Evolutionary conservation across 2,888 invertebrate genomes (phyloP), one percentile per base, ranked within the genome.

Genomic region (Oxyteleia sp.): DNA sequence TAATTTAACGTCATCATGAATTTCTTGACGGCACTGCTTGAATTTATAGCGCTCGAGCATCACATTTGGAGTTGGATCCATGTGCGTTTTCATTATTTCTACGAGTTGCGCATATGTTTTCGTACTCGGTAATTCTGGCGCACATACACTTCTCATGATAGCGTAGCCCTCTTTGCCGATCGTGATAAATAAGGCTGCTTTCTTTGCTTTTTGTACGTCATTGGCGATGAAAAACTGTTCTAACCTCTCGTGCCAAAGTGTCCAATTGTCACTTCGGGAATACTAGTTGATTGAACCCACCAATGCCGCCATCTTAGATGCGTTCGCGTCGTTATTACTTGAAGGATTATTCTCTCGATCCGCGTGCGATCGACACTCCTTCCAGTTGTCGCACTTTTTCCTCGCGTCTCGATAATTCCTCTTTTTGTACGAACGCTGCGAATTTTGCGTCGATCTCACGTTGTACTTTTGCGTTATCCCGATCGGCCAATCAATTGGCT

Each of bases 1-100:
- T 0, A 63, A 8, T 23, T 80, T 84, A 0, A 86, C 13, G 0
- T 80, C 43, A 20, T 82, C 82, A 0, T 16, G 3, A 2, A 59
- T 87, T 81, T 82, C 84, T 84, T 87, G 87, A 57, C 72, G 86
- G 68, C 86, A 85, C 84, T 88, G 72, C 20, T 72, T 84, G 68
- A 82, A 84, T 11, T 86, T 68, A 5, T 63, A 59, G 1, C 85
- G 20, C 53, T 85, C 78, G 41, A 74, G 74, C n/a, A 72, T 80
- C 5, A 74, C 35, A 0, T 61, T 76, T 0, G 75, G 59, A 1
- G 15, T n/a, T 11, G 69, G 71, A 4, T 66, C 47, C 59, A 82
- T 76, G 16, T 82, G 76, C 0, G 43, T 57, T n/a, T 35, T 79
- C 38, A 85, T 57, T 8, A 84, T 80, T 15, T 53, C 71, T 32